These are phyloP conservation scores for Poeciliopsis turrubarensis DNA, from an alignment of 2,113 vertebrate species.

Conservation along the genomic window DNA sequence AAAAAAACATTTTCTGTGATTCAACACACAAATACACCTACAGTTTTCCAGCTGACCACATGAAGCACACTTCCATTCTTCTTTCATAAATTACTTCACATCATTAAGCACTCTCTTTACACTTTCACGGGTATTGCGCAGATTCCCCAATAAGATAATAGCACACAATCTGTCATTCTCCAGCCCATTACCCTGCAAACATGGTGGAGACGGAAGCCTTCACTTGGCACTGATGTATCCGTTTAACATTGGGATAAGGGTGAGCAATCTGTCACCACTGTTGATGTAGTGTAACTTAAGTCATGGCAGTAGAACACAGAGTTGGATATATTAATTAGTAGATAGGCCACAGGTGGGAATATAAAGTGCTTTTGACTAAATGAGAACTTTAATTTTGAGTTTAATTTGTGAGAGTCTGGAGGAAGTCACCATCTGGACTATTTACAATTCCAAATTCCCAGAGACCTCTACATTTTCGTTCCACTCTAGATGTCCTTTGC, in stretches of 20 bases:
- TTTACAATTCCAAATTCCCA: not conserved
- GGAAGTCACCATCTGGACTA: not conserved
- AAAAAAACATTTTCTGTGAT: not conserved
- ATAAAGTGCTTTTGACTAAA: constrained; percentile 48
- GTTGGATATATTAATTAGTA: constrained; percentile 43
- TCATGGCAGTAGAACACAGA: constrained; percentile 37
- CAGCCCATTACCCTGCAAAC: constrained; percentile 68
- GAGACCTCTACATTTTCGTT: not conserved
- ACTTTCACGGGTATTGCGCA: constrained; percentile 45
- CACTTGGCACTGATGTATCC: constrained; percentile 60
- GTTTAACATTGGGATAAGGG: constrained; percentile 64
- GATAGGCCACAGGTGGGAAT: constrained; percentile 32
- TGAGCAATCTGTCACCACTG: constrained; percentile 50
- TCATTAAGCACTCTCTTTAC: constrained; percentile 64
- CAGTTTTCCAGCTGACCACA: constrained; percentile 26
- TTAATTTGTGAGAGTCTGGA: not conserved
- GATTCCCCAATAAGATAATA: constrained; percentile 73
- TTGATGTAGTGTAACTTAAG: constrained; percentile 47
- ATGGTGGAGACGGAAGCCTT: constrained; percentile 58
- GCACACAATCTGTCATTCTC: constrained; percentile 68
- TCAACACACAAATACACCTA: constrained; percentile 39
- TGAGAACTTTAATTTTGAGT: constrained; percentile 8
- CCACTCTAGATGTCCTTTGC: not conserved
- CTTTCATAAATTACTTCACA: constrained; percentile 47
- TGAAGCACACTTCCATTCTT: constrained; percentile 18